These are phyloP conservation scores for Fistularia commersonii DNA, from an alignment of 2,797 vertebrate genomes.

Conservation along the genomic window DNA sequence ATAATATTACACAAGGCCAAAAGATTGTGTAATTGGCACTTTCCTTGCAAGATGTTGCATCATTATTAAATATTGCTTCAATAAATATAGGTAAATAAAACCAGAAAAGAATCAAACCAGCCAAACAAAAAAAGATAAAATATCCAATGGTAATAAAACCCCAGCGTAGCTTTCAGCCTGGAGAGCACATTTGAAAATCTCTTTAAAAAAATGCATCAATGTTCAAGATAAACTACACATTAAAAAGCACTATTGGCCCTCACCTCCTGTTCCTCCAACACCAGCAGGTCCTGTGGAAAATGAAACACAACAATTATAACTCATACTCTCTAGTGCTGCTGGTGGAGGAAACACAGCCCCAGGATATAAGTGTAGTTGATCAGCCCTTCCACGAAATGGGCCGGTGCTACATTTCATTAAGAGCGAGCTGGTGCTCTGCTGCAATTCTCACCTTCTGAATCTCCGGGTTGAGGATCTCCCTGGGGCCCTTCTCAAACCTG, in stretches of 20 bases:
- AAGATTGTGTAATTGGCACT: too few species aligned
- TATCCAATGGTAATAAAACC: too few species aligned
- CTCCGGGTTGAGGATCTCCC: constrained; percentile 95
- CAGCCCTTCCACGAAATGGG: constrained; percentile 17
- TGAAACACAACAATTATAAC: constrained; percentile 29
- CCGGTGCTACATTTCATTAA: constrained; percentile 24
- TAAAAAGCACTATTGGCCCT: constrained; percentile 7
- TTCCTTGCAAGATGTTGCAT: too few species aligned
- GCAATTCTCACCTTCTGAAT: constrained; percentile 90
- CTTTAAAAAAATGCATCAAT: not conserved
- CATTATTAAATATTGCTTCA: too few species aligned
- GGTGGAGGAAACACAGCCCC: constrained; percentile 20
- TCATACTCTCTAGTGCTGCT: constrained; percentile 15
- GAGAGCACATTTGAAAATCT: not conserved
- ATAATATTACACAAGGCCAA: not conserved
- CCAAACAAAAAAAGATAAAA: too few species aligned
- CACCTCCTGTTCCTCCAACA: constrained; percentile 98
- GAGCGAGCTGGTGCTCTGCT: constrained; percentile 2
- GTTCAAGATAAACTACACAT: not conserved
- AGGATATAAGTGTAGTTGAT: constrained; percentile 29
- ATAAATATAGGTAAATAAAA: too few species aligned
- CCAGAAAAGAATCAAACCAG: too few species aligned
- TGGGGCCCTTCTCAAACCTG: constrained; percentile 94
- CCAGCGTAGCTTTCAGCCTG: too few species aligned
- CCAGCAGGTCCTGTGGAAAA: constrained; percentile 89